phyloP scores from a whole-genome alignment of 2,797 vertebrate genomes.

The Erethizon dorsatum region DNA sequence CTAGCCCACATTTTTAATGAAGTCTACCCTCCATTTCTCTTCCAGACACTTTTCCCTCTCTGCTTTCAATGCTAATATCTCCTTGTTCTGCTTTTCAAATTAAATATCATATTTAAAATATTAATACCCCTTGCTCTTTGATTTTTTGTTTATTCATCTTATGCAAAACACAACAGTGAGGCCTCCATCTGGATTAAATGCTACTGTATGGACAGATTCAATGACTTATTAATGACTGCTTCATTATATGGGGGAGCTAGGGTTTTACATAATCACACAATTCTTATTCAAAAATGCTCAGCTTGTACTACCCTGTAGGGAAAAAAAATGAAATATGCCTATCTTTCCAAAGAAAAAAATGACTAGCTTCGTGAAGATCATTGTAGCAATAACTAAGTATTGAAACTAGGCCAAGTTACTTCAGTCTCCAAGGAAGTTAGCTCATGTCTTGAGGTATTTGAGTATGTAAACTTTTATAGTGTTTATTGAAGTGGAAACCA shows the following conservation, averaged over 20 bases:
- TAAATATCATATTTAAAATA: constrained; percentile 76
- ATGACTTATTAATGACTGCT: constrained; percentile 75
- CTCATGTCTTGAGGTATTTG: constrained; percentile 14
- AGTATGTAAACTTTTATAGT: background rate
- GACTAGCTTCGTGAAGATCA: constrained; percentile 24
- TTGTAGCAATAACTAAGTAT: constrained; percentile 28
- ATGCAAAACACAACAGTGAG: constrained; percentile 57
- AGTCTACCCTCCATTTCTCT: constrained; percentile 50
- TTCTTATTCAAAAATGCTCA: constrained; percentile 74
- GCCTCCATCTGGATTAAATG: constrained; percentile 62
- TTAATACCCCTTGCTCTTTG: constrained; percentile 74
- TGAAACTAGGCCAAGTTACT: constrained; percentile 61
- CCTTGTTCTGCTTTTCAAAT: constrained; percentile 68
- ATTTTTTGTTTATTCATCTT: constrained; percentile 80
- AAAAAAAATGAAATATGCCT: constrained; percentile 68
- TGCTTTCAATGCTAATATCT: constrained; percentile 70
- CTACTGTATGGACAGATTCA: constrained; percentile 28
- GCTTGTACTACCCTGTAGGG: constrained; percentile 25
- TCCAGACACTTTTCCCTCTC: background rate
- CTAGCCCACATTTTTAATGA: constrained; percentile 19
- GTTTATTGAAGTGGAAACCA: constrained; percentile 41
- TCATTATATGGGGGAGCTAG: constrained; percentile 2
- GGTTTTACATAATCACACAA: constrained; percentile 66
- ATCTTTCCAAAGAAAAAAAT: constrained; percentile 66
- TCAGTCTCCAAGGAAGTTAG: constrained; percentile 48